Base-by-base conservation (phyloP, 2,113 vertebrate species). In the Emydura subglobosa region DNA sequence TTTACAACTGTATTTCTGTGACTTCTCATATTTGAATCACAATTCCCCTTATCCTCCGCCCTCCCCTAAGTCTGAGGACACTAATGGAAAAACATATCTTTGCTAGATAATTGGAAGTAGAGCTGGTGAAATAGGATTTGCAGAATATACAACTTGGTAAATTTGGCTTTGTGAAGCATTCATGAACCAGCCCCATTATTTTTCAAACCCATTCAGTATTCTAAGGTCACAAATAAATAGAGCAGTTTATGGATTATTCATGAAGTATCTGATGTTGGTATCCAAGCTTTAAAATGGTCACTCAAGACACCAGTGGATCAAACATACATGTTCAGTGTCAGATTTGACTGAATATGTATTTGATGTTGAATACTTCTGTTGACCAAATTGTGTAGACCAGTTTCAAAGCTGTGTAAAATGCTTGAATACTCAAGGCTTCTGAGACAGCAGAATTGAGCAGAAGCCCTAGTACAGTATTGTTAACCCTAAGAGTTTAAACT, bases 351-450 rank as follows among this genome's bases (percentile, higher is more conserved):
- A 87, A 87, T 83, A 90, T 0, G 79, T 68, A 78, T 76, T 83
- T 80, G 65, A 50, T n/a, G 47, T 53, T 91, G 79, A 87, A 61
- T 65, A 51, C 68, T 29, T 87, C 85, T 79, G 85, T 81, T 83
- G 85, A 92, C 68, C 85, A 83, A 92, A 92, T 87, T 81, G 53
- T 65, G 68, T 49, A 79, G 68, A 79, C 80, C 59, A 92, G 53
- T 87, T 91, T 51, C 65, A 76, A 86, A 91, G 65, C 55, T 83
- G 59, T 82, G 68, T 49, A 76, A 76, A n/a, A 85, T 78, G 79
- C 10, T 0, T 10, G 25, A 88, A 91, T 29, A 4, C 6, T 3
- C 24, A 68, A 42, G 2, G 81, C 5, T 27, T 85, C 68, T 89
- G 76, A 87, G 79, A 86, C 17, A 7, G 39, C 8, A 50, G 25